Base-by-base conservation (phyloP, 2,113 vertebrate species). In the Cheirogaleus medius region DNA sequence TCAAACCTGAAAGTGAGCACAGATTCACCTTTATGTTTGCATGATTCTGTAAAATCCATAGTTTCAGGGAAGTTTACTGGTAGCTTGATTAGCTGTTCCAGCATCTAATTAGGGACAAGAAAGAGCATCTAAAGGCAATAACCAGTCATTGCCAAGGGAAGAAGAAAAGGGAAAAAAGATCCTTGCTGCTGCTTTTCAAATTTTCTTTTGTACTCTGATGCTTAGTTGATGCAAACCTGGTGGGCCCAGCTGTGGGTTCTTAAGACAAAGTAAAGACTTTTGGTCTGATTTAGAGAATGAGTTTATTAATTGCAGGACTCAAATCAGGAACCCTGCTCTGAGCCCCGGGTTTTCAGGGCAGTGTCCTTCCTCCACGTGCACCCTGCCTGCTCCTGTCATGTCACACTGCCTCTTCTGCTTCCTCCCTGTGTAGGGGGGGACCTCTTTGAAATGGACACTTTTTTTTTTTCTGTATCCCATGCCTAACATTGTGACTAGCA, bases 161-260 rank as follows among this genome's bases (percentile, higher is more conserved):
- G 37, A 37, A 66, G 52, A 66, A 81, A 81, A 78, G 5, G 4
- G 54, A 85, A 17, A 32, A 82, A 87, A 73, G 89, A 95, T 47
- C 94, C 23, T 86, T 81, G n/a, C 17, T 95, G 2, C 39, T 93
- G 66, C 58, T 74, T 98, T 93, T 93, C 44, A 76, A 74, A 85
- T 66, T 76, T 82, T 39, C n/a, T 80, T 68, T 84, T 32, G 63
- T 6, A 32, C 68, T 82, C 78, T n/a, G 6, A 76, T 73, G 17
- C 84, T 87, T 49, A 87, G 39, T 90, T 76, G 81, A 97, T n/a
- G 84, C 15, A 68, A 91, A 81, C 74, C 5, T 6, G 20, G 7
- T 64, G 81, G 71, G 54, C 7, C 37, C 29, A 76, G 25, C 27
- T 69, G 3, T 82, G 37, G 10, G 12, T 12, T 83, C 58, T 15